Conservation (phyloP, 2,888 invertebrate species). For the Orthosia gracilis region DNA sequence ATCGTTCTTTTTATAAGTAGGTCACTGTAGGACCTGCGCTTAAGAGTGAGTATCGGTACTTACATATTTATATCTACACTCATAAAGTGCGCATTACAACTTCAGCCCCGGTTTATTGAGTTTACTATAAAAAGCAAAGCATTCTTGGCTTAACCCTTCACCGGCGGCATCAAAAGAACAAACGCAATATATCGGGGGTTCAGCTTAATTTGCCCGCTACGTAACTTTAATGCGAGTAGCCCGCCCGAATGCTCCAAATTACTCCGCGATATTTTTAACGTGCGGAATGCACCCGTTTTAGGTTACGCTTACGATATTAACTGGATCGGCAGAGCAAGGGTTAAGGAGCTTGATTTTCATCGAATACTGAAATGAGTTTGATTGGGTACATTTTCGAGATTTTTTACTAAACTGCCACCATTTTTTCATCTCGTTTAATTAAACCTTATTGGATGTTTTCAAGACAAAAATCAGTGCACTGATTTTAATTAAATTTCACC, state of each 20-base stretch:
- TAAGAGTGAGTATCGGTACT: neutral
- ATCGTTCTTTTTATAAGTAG: slow-evolving; percentile 5
- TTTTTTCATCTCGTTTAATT: slow-evolving; percentile 52
- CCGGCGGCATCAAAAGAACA: slow-evolving; percentile 90
- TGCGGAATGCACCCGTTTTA: slow-evolving; percentile 88
- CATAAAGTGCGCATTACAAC: slow-evolving; percentile 36
- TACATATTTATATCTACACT: neutral
- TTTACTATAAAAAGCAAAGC: slow-evolving; percentile 90
- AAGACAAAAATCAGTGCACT: slow-evolving; percentile 66
- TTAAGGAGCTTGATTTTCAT: slow-evolving; percentile 76
- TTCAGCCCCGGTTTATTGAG: slow-evolving; percentile 81
- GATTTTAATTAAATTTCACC: slow-evolving; percentile 69
- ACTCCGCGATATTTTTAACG: slow-evolving; percentile 90
- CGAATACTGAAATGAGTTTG: slow-evolving; percentile 64
- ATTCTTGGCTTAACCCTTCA: slow-evolving; percentile 91
- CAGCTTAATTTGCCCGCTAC: slow-evolving; percentile 89
- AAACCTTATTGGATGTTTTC: slow-evolving; percentile 56
- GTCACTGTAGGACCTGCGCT: neutral
- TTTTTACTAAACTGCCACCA: slow-evolving; percentile 20
- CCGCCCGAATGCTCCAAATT: slow-evolving; percentile 89
- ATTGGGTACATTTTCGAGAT: slow-evolving; percentile 46
- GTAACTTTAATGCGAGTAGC: slow-evolving; percentile 88
- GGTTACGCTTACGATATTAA: slow-evolving; percentile 88
- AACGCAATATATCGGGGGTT: slow-evolving; percentile 90
- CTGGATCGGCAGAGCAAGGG: slow-evolving; percentile 76